Evolutionary conservation across 2,113 vertebrate genomes (phyloP), one percentile per base, ranked within the genome.

Genomic region (Poeciliopsis retropinna): DNA sequence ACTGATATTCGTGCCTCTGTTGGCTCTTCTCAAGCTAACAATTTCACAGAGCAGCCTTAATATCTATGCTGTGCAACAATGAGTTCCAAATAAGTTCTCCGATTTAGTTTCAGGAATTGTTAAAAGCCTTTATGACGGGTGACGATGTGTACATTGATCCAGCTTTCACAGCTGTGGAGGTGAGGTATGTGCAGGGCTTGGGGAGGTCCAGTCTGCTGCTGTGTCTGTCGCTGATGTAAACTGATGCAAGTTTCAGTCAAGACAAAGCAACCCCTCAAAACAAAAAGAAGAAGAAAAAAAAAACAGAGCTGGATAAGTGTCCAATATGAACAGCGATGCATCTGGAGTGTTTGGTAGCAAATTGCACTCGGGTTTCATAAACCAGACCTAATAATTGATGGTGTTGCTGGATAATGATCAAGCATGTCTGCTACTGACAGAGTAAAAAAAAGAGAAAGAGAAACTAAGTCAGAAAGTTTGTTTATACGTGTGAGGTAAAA

Each of bases 201-300:
- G 70, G 37, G 70, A 85, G 64, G 75, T 88, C 86, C 80, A 84
- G 84, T 30, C 73, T 79, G 76, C 80, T 76, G 78, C 83, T 73
- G 81, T 71, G 60, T 73, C 76, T 84, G 81, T 34, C 39, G 85
- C 85, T 93, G 93, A 94, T 85, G 91, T 86, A 94, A 94, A 89
- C 80, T 92, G 90, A 91, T 88, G 93, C 90, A 93, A 94, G 84
- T 72, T 89, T 88, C 80, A 85, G 84, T 81, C 85, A 90, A 91
- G 68, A 91, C 85, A 90, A 86, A 84, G 85, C 91, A 92, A 92
- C 80, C 39, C 31, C 32, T 2, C n/a, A 11, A 39, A 39, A 44
- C 41, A 27, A 71, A 72, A 75, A 67, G 39, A 77, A 44, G 41
- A 77, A 44, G 34, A 60, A 82, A 61, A 73, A 66, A 22, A 17